Evolutionary conservation across 2,888 invertebrate species (phyloP), one percentile per base, ranked within the genome.

Genomic region (Saturnia japonica): DNA sequence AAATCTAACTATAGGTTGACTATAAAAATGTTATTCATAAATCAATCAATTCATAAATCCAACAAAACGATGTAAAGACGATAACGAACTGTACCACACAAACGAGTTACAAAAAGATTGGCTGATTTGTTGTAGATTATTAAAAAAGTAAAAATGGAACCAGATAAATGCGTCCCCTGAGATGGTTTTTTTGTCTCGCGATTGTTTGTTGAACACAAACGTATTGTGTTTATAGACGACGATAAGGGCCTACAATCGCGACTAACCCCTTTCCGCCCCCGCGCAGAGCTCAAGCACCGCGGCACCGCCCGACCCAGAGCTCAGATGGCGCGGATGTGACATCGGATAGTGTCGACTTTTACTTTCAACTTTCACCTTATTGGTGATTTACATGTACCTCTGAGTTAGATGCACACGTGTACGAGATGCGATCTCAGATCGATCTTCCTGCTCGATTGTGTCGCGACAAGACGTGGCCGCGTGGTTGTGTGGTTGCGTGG

Each of bases 321-420:
- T 60, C 57, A 78, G 79, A 78, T 74, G 80, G 76, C 78, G 80
- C 89, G 89, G 88, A 88, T 91, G 90, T 88, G 87, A 77, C 85
- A 80, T 79, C 78, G 78, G 75, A 78, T 76, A 77, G 79, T 78
- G 76, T 73, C 82, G 86, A 92, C 93, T 94, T 93, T 94, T 93
- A 93, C 93, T 94, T 94, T 84, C 89, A 93, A 94, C 93, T 94
- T 94, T 94, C 93, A 94, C 93, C 93, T 92, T 88, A 77, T 85
- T 81, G 86, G 85, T 88, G 86, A 91, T 91, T 91, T 90, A 88
- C 91, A 91, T 91, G 89, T 85, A 82, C 80, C 82, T 81, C 40
- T 40, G 64, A 73, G 77, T 71, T 72, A 75, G 57, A 60, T 72
- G 80, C 80, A 81, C 83, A 79, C 82, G 84, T 84, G 82, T 78